Evolutionary conservation across 2,888 invertebrate genomes (phyloP), one percentile per base, ranked within the genome.

Genomic region (Tenthredo mesomela): DNA sequence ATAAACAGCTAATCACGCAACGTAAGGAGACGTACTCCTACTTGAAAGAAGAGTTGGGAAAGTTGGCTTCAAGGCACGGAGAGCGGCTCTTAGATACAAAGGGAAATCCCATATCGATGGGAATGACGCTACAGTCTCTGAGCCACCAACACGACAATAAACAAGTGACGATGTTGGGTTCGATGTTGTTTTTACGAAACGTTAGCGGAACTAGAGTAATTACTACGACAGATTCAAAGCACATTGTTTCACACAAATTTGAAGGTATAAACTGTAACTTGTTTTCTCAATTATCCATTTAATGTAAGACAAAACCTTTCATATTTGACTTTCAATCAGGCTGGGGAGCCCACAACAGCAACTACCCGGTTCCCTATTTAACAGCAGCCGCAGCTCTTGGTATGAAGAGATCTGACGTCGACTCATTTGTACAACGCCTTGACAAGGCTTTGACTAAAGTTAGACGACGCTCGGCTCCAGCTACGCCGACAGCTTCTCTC

Each of bases 361-460:
- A 93, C 87, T 95, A 95, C 88, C 94, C 94, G 15, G 93, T 93
- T 86, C 95, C 96, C 2, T 97, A 97, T 91, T 93, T 97, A 87
- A 97, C 97, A 4, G 96, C 96, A 80, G 97, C 97, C 21, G 96
- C 97, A 3, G 94, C 96, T 7, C 93, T 97, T 58, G 97, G 97
- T 4, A 95, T 96, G 92, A 95, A 94, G 73, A 94, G 94, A 87
- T 89, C 92, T 3, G 97, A 97, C 89, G 95, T 97, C n/a, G 96
- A 96, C 90, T 91, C 93, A 33, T 97, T 97, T 91, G 94, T 96
- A 77, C 94, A 94, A 87, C 94, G 96, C 89, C 93, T 97, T 77
- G 94, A 95, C 85, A 95, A 96, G 92, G 95, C 95, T 82, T 92
- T 94, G 91, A 88, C 91, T n/a, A 93, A 93, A 88, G 90, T 93